phyloP scores from a whole-genome alignment of 2,113 vertebrate genomes.

The Nasalis larvatus region DNA sequence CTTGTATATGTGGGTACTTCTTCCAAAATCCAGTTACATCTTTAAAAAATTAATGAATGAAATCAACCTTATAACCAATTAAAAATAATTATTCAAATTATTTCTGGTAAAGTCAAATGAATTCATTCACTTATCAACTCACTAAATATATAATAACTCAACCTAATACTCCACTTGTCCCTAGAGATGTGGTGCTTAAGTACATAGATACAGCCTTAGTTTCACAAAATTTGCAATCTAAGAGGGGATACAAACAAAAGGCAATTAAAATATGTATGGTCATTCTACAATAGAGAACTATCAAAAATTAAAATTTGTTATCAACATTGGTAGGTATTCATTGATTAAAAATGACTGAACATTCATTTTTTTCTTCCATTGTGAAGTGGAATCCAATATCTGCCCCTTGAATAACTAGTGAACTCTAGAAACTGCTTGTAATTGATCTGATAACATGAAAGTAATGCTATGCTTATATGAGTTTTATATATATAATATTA shows the following conservation, averaged over 20 bases:
- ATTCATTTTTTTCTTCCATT: background rate
- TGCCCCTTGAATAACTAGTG: background rate
- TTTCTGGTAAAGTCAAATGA: background rate
- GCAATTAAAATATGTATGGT: background rate
- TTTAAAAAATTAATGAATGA: background rate
- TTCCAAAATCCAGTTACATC: background rate
- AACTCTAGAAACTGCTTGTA: background rate
- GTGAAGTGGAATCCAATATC: background rate
- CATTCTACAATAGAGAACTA: background rate
- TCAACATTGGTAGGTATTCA: background rate
- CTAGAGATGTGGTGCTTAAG: background rate
- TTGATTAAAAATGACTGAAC: background rate
- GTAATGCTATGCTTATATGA: background rate
- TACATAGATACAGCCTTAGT: background rate
- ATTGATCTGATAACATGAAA: background rate
- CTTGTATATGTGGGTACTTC: background rate
- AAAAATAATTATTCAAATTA: background rate
- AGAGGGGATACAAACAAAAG: background rate
- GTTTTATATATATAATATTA: too few relatives aligned
- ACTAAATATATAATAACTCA: background rate
- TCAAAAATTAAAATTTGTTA: background rate
- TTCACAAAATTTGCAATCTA: background rate
- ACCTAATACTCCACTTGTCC: background rate
- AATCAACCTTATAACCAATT: background rate
- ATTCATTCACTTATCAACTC: background rate